Conservation (phyloP, 2,888 invertebrate genomes). For the Thecocarcelia acutangulata region DNA sequence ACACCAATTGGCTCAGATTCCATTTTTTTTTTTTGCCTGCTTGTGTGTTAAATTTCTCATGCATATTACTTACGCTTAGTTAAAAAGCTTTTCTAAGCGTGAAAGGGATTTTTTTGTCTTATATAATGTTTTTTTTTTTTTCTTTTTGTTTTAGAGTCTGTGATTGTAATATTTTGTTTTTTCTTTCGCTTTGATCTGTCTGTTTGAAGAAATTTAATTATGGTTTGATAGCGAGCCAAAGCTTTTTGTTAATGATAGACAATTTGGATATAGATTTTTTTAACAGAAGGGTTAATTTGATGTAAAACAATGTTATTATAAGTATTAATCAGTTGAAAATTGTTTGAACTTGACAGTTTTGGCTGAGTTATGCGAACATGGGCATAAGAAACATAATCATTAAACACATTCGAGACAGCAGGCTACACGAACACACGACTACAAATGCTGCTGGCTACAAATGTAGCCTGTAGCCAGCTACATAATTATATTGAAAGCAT, state of each 20-base stretch:
- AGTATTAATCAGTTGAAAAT: no score
- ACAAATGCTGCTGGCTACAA: no score
- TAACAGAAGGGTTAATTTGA: no score
- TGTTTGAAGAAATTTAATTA: conserved; percentile 29
- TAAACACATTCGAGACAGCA: no score
- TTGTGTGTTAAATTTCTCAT: conserved; percentile 72
- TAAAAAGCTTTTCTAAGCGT: conserved; percentile 71
- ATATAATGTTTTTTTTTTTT: conserved; percentile 5
- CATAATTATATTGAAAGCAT: no score
- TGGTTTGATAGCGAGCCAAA: conserved; percentile 4
- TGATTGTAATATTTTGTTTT: background rate
- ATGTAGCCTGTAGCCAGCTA: no score
- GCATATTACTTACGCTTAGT: conserved; percentile 75
- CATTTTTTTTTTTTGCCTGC: conserved; percentile 16
- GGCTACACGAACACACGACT: no score
- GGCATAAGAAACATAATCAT: no score
- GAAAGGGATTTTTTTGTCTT: conserved; percentile 70
- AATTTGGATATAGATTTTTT: background rate
- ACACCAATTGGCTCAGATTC: conserved; percentile 54
- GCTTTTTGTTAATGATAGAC: conserved; percentile 7
- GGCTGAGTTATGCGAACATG: no score
- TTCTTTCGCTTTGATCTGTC: conserved; percentile 30
- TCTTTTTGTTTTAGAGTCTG: background rate
- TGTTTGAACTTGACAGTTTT: no score
- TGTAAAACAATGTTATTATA: no score